Conservation (phyloP, 2,888 invertebrate genomes). For the Lasioglossum calceatum region DNA sequence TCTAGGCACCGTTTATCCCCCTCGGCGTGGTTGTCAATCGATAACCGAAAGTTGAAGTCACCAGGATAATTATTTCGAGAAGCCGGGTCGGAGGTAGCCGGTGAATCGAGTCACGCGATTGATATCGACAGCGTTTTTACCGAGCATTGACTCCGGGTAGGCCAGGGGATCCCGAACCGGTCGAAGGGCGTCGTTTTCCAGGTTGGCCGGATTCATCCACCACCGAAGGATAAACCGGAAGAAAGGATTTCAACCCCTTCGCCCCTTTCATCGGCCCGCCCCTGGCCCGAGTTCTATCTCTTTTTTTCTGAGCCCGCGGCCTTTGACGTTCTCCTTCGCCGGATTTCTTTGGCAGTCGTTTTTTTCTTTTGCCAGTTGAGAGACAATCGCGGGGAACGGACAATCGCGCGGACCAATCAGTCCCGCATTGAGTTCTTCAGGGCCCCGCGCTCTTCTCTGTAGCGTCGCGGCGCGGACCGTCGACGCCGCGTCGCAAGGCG, state of each 20-base stretch:
- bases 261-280: neutral
- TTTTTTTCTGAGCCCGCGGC: constrained; percentile 21
- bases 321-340: constrained; percentile 57
- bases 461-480: neutral
- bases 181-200: neutral
- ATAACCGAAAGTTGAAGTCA: constrained; percentile 16
- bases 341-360: constrained; percentile 62
- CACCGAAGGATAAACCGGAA: constrained; percentile 56
- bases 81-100: constrained; percentile 21
- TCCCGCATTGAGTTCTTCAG: constrained; percentile 66
- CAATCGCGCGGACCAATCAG: constrained; percentile 76
- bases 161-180: neutral
- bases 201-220: constrained; percentile 35
- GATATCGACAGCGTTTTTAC: constrained; percentile 48
- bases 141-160: constrained; percentile 38
- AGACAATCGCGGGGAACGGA: constrained; percentile 72
- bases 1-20: neutral
- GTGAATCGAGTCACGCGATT: constrained; percentile 44
- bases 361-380: constrained; percentile 27
- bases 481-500: neutral
- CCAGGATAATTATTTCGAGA: constrained; percentile 41
- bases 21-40: neutral
- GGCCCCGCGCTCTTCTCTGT: constrained; percentile 25
- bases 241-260: constrained; percentile 49
- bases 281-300: constrained; percentile 1